Conservation (phyloP, 2,888 invertebrate genomes). For the Drosophila setosimentum region DNA sequence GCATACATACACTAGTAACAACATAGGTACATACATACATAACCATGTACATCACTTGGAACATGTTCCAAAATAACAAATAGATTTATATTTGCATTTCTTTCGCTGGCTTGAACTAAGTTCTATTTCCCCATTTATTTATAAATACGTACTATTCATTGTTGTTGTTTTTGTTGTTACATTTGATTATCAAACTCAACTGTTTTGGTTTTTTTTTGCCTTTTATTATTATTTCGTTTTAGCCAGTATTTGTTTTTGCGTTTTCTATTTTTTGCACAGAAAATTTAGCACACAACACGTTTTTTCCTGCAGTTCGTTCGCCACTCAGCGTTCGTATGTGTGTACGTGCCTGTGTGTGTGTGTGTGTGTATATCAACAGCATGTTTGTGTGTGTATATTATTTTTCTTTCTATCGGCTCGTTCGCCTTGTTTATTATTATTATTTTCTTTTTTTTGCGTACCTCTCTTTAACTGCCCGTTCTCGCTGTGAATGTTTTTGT, state of each 20-base stretch:
- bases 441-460: conserved; percentile 68
- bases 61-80: conserved; percentile 69
- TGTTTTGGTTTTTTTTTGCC: conserved; percentile 71
- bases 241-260: conserved; percentile 58
- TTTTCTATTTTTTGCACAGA: conserved; percentile 73
- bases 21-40: conserved; percentile 19
- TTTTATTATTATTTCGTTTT: conserved; percentile 58
- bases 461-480: conserved; percentile 50
- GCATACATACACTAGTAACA: conserved; percentile 13
- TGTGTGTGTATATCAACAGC: conserved; percentile 67
- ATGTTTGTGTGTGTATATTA: conserved; percentile 77
- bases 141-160: conserved; percentile 56
- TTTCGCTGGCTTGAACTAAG: conserved; percentile 15
- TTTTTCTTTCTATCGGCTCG: conserved; percentile 74
- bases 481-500: conserved; percentile 21
- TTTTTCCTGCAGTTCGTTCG: conserved; percentile 70
- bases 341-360: conserved; percentile 39
- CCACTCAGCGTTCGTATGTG: conserved; percentile 41
- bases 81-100: conserved; percentile 54
- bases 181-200: conserved; percentile 65
- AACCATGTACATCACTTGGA: conserved; percentile 52
- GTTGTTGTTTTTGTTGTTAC: conserved; percentile 45
- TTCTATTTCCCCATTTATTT: conserved; percentile 41
- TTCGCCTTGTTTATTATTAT: conserved; percentile 76
- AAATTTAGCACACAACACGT: conserved; percentile 81